A percentile compares a stretch with the other conserved stretches of the same genome.
Conservation (phyloP, 1,140 invertebrate species). For the Tetragonula clypearis region DNA sequence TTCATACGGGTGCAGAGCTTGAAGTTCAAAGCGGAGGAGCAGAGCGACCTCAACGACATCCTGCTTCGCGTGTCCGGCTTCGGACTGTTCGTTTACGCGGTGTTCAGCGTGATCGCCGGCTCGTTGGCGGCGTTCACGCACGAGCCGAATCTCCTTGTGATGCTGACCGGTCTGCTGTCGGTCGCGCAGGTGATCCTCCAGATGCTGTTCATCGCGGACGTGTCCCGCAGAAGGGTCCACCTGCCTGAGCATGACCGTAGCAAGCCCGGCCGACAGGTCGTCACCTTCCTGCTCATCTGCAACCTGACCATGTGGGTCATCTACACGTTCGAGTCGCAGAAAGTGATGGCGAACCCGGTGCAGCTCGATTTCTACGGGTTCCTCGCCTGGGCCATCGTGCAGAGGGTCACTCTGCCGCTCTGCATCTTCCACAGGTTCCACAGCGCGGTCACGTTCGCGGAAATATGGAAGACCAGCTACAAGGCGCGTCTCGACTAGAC, state of each 20-base stretch:
- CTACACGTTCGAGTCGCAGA: constrained; percentile 97
- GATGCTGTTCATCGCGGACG: constrained; percentile 97
- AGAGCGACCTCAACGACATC: constrained; percentile 94
- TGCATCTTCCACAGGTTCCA: constrained; percentile 99
- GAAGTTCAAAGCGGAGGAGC: constrained; percentile 94
- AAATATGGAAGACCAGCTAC: constrained; percentile 99
- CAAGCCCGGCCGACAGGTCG: constrained; percentile 96
- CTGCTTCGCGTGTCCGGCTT: constrained; percentile 94
- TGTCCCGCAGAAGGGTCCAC: constrained; percentile 94
- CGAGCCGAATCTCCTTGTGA: constrained; percentile 93
- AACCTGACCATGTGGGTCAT: constrained; percentile 98
- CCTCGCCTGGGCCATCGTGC: constrained; percentile 96
- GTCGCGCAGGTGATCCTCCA: constrained; percentile 95
- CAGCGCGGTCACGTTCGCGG: constrained; percentile 97
- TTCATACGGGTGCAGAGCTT: constrained; percentile 91
- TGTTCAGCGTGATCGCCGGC: constrained; percentile 96
- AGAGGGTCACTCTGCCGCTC: constrained; percentile 95
- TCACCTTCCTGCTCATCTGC: constrained; percentile 96
- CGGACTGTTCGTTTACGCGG: constrained; percentile 94
- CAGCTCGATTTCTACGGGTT: constrained; percentile 97
- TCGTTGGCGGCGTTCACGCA: constrained; percentile 90
- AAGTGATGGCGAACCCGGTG: constrained; percentile 94
- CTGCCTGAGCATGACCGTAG: constrained; percentile 94
- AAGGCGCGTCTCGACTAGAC: constrained; percentile 91
- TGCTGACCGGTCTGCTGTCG: constrained; percentile 93